Base-by-base conservation (phyloP, 2,113 vertebrate species). In the Equus quagga region DNA sequence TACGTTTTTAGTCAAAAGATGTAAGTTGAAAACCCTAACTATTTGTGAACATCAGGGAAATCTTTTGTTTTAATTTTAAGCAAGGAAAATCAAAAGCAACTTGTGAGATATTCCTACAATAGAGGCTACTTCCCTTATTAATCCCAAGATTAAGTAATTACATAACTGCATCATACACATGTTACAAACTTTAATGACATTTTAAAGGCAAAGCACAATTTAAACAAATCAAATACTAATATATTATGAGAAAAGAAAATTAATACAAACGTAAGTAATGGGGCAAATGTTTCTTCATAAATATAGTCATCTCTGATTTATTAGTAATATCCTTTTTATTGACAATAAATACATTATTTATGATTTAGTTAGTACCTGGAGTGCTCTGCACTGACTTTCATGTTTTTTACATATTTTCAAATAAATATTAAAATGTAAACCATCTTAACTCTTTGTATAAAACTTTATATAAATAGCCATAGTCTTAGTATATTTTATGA, bases 241-340 rank as follows among this genome's bases (percentile, higher is more conserved):
- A 15, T 76, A 33, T 46, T 21, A 54, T 54, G 9, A 8, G 54
- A 62, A 72, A 82, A 83, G 33, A 9, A 94, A 78, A 49, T 95
- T 95, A 91, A 79, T 84, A 83, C 78, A 97, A 89, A 89, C 13
- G 51, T 64, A 62, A 36, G 28, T 41, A 72, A 49, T 9, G 11
- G 11, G 41, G 12, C 31, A 94, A 82, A 79, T 60, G 24, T 76
- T 33, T 92, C 58, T 51, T 64, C 41, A 70, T 79, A 87, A 82
- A 91, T 73, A 78, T 23, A 82, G 12, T 12, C 24, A 87, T 44
- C 2, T 11, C 19, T 91, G 75, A 90, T 54, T 69, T 89, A 69
- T 41, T 69, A 64, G 41, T 58, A 83, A 67, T 89, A 21, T 79
- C 64, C 15, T 79, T 64, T 64, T 78, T 88, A 44, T 81, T 92